Evolutionary conservation across 2,888 invertebrate species (phyloP), one percentile per base, ranked within the genome.

Genomic region (Uropetala carovei): DNA sequence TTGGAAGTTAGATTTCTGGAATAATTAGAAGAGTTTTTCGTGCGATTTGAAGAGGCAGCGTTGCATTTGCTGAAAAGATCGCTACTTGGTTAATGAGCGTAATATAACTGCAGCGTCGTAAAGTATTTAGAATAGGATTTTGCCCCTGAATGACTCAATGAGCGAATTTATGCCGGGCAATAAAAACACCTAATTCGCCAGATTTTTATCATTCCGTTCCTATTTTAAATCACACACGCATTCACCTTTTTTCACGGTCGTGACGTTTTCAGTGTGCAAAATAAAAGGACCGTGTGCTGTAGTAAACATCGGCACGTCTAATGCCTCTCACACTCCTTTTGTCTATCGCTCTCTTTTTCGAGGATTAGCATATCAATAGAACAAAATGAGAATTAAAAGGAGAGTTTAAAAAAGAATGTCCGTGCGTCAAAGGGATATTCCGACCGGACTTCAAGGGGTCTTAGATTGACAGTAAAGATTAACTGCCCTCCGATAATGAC

Each of bases 241-340:
- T 5, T 43, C 43, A 43, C 43, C 43, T 22, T 22, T 75, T 75
- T 60, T 75, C 27, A 75, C 75, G 27, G 75, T 75, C 27, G 3
- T 13, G 27, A 75, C 11, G 75, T 27, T 27, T 22, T 75, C 75
- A 27, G 27, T 89, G 83, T 18, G 83, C n/a, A 43, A 68, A 64
- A 8, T n/a, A n/a, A 9, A 11, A 89, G 64, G 27, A 68, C 10
- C 14, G 10, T 5, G 60, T 43, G 14, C 27, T 11, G 89, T 43
- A 89, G 64, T 64, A 89, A 89, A 89, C 60, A 89, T 64, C 68
- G 89, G 89, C 64, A 59, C 89, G 56, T 83, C 83, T 57, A 83
- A 83, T 43, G 56, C 83, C 43, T 43, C 43, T 43, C 43, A 43
- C 43, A 43, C 43, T 43, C 43, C n/a, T n/a, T n/a, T 43, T 43